A percentile compares a stretch with the other conserved stretches of the same genome.
Conservation (phyloP, 2,888 invertebrate genomes). For the Seladonia tumulorum region DNA sequence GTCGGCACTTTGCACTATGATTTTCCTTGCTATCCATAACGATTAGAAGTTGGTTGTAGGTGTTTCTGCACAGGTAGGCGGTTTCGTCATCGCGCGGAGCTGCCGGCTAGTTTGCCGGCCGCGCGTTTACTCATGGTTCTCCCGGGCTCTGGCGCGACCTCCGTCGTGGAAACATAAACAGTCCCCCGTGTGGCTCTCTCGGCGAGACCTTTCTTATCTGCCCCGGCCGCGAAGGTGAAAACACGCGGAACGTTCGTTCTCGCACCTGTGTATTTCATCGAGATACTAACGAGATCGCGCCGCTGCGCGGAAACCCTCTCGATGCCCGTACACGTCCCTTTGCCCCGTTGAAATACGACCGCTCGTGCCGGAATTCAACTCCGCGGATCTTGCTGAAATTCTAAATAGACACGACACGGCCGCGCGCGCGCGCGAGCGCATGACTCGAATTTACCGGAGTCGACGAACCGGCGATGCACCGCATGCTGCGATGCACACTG, state of each 20-base stretch:
- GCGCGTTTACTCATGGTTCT: neutral
- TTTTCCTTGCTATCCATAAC: neutral
- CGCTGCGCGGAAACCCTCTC: conserved; percentile 34
- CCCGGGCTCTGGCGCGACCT: conserved; percentile 45
- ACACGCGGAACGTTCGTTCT: conserved; percentile 36
- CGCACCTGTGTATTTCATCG: conserved; percentile 62
- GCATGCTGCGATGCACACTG: neutral
- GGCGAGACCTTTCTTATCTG: conserved; percentile 49
- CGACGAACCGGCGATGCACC: conserved; percentile 22
- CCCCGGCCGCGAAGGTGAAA: conserved; percentile 25
- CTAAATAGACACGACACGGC: conserved; percentile 51
- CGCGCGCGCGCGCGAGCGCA: conserved; percentile 22
- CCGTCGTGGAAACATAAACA: conserved; percentile 58
- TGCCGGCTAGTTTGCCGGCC: neutral
- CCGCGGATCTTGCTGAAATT: conserved; percentile 52
- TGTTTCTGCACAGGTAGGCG: neutral
- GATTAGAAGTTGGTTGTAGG: neutral
- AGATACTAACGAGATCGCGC: conserved; percentile 61
- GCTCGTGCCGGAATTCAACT: conserved; percentile 59
- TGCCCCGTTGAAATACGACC: conserved; percentile 45
- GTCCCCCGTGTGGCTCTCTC: neutral
- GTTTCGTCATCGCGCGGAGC: conserved; percentile 27
- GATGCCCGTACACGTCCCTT: conserved; percentile 26
- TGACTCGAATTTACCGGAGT: conserved; percentile 47
- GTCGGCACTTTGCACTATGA: neutral